Evolutionary conservation across 2,113 vertebrate genomes (phyloP), one percentile per base, ranked within the genome.

Genomic region (Reinhardtius hippoglossoides): DNA sequence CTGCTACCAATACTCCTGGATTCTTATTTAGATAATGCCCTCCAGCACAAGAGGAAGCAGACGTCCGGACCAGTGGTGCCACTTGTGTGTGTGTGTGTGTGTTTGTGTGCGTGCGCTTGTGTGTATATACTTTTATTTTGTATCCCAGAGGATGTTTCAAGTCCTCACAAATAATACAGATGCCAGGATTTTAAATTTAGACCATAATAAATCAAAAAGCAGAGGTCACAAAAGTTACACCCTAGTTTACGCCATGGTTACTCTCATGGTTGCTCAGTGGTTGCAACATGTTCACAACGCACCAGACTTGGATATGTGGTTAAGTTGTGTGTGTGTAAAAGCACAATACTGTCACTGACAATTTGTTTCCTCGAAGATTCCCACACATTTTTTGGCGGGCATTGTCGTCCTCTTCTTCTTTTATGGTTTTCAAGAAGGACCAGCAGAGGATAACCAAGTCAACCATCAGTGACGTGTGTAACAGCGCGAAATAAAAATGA

Each of bases 1-100:
- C 64, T 56, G 71, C 68, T 80, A 88, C 82, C 52, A 77, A 80
- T 78, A 78, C 85, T 82, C 78, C 75, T 66, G 35, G 48, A 59
- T 31, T 14, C 18, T 26, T 31, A 9, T 23, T 18, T n/a, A 9
- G 5, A 24, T 48, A 78, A 84, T 74, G 81, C 80, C 84, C 81
- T 78, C n/a, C 3, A 55, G 52, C 52, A 50, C 54, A 23, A 67
- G 44, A 7, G 26, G 26, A 72, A 40, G 63, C 42, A 71, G 61
- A 46, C 52, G 26, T 21, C 35, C 44, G 13, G 48, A 20, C 74
- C 12, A 13, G 44, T 16, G 37, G 26, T 65, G 31, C 54, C 20
- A 50, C 60, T 40, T 13, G 9, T 24, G 14, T 50, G 20, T 6
- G 42, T 69, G 9, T 42, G 5, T 50, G 54, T 58, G 42, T 46